These are phyloP conservation scores for Plagodis pulveraria DNA, from an alignment of 2,888 invertebrate genomes.

Conservation along the genomic window DNA sequence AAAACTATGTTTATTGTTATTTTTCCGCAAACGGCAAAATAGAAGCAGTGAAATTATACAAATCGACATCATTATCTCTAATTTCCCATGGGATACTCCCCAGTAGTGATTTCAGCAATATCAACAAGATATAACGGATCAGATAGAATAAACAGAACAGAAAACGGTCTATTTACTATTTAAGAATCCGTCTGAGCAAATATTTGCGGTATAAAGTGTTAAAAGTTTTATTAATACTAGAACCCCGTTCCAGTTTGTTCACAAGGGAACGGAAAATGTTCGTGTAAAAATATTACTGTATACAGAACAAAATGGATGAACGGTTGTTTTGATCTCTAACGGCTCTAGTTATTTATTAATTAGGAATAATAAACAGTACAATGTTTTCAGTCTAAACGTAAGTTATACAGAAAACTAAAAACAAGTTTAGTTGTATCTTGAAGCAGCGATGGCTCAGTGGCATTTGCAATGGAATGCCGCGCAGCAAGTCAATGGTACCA, in stretches of 20 bases:
- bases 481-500: too few relatives aligned
- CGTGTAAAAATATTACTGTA: slow-evolving; percentile 4
- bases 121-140: slow-evolving; percentile 28
- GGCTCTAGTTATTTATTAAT: too few relatives aligned
- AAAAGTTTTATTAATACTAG: slow-evolving; percentile 27
- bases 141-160: slow-evolving; percentile 18
- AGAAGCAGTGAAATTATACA: slow-evolving; percentile 24
- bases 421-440: too few relatives aligned
- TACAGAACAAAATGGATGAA: not conserved
- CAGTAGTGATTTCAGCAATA: slow-evolving; percentile 24
- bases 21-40: slow-evolving; percentile 9
- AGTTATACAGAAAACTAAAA: too few relatives aligned
- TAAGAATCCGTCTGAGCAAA: slow-evolving; percentile 20
- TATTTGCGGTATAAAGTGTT: slow-evolving; percentile 24
- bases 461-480: too few relatives aligned
- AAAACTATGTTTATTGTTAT: slow-evolving; percentile 13
- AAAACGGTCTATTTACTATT: slow-evolving; percentile 25
- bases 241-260: slow-evolving; percentile 9
- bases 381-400: too few relatives aligned
- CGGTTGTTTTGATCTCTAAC: too few relatives aligned
- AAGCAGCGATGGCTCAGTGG: too few relatives aligned
- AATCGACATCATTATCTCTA: slow-evolving; percentile 28
- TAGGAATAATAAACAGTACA: too few relatives aligned
- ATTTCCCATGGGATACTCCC: slow-evolving; percentile 27
- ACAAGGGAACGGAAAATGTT: slow-evolving; percentile 12